phyloP scores from a whole-genome alignment of 2,888 invertebrate species.

The Cephalotes varians region DNA sequence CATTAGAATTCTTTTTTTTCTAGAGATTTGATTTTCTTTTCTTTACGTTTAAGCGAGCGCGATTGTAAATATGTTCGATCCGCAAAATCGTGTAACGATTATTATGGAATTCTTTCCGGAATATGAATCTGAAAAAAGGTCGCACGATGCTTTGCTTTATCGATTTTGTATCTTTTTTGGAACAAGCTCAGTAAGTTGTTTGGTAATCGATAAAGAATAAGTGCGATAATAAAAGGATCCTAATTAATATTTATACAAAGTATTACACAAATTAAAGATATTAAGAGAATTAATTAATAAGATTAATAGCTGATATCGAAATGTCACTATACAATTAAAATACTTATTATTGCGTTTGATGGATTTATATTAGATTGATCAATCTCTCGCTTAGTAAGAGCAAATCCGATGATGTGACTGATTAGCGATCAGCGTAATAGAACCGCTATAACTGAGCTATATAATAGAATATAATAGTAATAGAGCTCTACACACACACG shows the following conservation, averaged over 20 bases:
- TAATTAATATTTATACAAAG: neutral
- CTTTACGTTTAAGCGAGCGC: neutral
- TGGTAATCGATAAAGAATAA: neutral
- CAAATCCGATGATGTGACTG: neutral
- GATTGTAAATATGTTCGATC: neutral
- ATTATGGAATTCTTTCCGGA: neutral
- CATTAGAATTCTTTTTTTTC: neutral
- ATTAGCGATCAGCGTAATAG: neutral
- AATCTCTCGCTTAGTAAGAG: neutral
- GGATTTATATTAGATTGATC: neutral
- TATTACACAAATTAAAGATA: conserved; percentile 10
- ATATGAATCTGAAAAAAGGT: neutral
- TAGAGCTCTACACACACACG: too few species aligned
- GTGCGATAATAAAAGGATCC: conserved; percentile 1
- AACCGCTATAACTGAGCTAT: neutral
- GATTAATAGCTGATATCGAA: neutral
- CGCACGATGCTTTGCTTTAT: neutral
- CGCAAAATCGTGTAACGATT: neutral
- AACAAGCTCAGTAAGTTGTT: neutral
- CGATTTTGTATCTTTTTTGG: conserved; percentile 1
- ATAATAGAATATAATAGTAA: conserved; percentile 30
- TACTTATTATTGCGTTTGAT: conserved; percentile 3
- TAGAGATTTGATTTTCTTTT: neutral
- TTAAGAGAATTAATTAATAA: conserved; percentile 17
- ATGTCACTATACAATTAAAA: conserved; percentile 4